Evolutionary conservation across 2,113 vertebrate species (phyloP).

Genomic region (Rhegmatorhina hoffmannsi): DNA sequence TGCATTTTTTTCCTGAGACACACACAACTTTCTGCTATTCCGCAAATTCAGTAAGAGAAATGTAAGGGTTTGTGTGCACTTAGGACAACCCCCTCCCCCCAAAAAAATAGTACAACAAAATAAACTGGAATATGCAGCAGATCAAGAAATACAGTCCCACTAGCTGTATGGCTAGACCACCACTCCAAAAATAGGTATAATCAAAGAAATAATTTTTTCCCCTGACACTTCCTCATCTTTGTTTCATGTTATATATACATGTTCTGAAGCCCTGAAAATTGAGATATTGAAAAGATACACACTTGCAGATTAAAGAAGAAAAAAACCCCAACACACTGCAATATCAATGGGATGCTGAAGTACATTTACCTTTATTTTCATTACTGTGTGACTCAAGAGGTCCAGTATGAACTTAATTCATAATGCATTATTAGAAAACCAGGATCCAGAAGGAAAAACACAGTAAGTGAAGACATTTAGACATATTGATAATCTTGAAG

Average conservation of each 20-base stretch:
- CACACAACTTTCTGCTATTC: neutral
- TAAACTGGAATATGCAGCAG: neutral
- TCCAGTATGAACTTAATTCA: neutral
- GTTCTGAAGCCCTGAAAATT: neutral
- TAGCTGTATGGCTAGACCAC: neutral
- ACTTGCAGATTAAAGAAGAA: neutral
- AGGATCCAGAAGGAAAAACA: neutral
- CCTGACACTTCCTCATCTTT: neutral
- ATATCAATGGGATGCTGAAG: neutral
- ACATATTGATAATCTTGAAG: neutral
- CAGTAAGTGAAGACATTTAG: neutral
- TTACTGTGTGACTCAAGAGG: neutral
- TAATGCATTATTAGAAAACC: neutral
- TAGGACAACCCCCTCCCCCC: neutral
- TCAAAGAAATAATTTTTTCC: neutral
- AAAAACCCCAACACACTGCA: neutral
- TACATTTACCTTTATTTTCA: neutral
- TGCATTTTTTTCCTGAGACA: neutral
- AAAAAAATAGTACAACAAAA: neutral
- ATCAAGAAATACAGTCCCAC: neutral
- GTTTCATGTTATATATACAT: neutral
- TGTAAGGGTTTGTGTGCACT: neutral
- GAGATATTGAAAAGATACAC: neutral
- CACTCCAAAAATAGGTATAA: neutral
- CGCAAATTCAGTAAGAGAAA: conserved; percentile 24